Base-by-base conservation (phyloP, 2,888 invertebrate genomes). In the Campopleginae sp. region DNA sequence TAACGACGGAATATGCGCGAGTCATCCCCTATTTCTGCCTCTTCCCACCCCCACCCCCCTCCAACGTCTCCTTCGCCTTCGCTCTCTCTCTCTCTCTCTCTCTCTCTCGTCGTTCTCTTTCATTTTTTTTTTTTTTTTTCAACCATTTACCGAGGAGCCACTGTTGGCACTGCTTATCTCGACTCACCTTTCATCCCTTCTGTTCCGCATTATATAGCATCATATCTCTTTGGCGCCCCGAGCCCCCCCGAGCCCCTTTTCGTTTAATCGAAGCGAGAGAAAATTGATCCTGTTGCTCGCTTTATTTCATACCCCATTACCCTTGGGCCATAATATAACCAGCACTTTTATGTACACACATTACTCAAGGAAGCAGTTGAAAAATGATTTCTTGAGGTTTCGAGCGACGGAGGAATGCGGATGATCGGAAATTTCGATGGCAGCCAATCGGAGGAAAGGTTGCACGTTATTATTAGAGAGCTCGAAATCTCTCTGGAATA, bases 1-100 rank as follows among this genome's bases (percentile, higher is more conserved):
- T 85, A 76, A 63, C 82, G 46, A 51, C 14, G 65, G 63, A 82
- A 82, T 79, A 81, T 85, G 81, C 82, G 70, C 81, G 75, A 78
- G 75, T 71, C 75, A 48, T 44, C 54, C 33, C 38, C 38, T 12
- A 54, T 48, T 54, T 48, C 33, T 27, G 4, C 33, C 74, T 42
- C 31, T 63, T 44, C 44, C 66, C 38, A 46, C n/a, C 54, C 23
- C 10, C 77, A 19, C 27, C 31, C 44, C 44, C n/a, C 7, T 23
- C n/a, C 33, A 27, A 63, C n/a, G 27, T 48, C 46, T 12, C 44
- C 61, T 58, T 77, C 38, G 7, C 10, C 38, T 38, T 38, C 1
- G 38, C 19, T 78, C 42, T 23, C 58, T 17, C 12, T 58, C 23
- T 27, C 44, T 38, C n/a, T 51, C 19, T 51, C 19, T n/a, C 14